Conservation (phyloP, 1,140 invertebrate genomes). For the Neodiprion pinetum region DNA sequence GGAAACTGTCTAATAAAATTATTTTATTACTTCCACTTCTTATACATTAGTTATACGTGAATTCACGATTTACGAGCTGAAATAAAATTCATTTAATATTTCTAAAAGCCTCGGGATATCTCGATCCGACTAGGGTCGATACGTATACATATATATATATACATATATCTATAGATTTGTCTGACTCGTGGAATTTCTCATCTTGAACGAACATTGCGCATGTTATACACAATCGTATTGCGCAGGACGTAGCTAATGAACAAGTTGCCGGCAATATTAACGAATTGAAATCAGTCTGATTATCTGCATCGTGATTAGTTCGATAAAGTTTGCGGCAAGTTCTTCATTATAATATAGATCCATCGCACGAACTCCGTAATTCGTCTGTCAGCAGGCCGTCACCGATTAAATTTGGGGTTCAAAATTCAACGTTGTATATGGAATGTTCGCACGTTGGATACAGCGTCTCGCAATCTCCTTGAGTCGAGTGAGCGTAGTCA, state of each 20-base stretch:
- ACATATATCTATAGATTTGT: too few species aligned
- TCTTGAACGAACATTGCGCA: too few species aligned
- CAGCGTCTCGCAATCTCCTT: slow-evolving; percentile 54
- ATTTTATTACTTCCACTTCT: not conserved
- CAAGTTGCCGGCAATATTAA: not conserved
- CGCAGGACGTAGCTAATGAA: not conserved
- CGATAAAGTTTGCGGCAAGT: slow-evolving; percentile 1
- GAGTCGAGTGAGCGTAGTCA: slow-evolving; percentile 67
- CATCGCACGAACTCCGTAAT: not conserved
- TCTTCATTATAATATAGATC: not conserved
- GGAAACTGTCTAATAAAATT: not conserved
- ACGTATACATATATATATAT: not conserved
- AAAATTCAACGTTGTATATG: slow-evolving; percentile 54
- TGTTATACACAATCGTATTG: too few species aligned
- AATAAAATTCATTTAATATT: not conserved
- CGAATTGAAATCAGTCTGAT: not conserved
- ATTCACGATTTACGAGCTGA: not conserved
- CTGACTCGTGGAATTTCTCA: too few species aligned
- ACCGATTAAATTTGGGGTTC: slow-evolving; percentile 19
- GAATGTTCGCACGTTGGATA: slow-evolving; percentile 61
- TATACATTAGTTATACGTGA: slow-evolving; percentile 2
- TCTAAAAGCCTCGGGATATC: not conserved
- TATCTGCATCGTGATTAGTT: not conserved
- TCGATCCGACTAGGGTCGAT: not conserved
- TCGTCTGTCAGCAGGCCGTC: not conserved